Conservation (phyloP, 35 echinoderm and acorn worm genomes). For the Diadema setosum region DNA sequence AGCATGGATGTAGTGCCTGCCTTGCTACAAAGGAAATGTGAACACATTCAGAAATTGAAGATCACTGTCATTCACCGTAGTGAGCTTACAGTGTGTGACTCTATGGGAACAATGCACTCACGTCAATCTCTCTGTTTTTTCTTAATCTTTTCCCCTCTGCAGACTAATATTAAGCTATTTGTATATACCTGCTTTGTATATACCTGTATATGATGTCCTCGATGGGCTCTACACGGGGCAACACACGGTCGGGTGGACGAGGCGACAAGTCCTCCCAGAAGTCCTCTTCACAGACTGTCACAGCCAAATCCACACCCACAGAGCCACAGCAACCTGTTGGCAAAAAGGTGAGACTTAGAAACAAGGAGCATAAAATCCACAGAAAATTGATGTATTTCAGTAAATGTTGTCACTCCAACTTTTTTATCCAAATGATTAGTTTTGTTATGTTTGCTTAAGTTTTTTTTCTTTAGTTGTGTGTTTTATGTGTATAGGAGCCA, state of each 20-base stretch:
- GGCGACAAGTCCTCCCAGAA: slow-evolving; percentile 45
- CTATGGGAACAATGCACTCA: background rate
- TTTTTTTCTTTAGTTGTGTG: no score
- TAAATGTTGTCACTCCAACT: no score
- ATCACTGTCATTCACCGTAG: no score
- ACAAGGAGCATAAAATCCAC: no score
- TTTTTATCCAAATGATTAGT: no score
- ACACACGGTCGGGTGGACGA: slow-evolving; percentile 37
- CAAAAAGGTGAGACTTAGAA: slow-evolving; percentile 64
- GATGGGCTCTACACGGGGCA: slow-evolving; percentile 63
- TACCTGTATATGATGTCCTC: slow-evolving; percentile 76
- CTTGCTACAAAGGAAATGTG: no score
- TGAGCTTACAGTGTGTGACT: no score
- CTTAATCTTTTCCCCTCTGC: background rate
- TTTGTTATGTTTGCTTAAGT: no score
- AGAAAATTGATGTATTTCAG: no score
- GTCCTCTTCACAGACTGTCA: slow-evolving; percentile 34
- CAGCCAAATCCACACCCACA: slow-evolving; percentile 2
- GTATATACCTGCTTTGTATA: slow-evolving; percentile 81
- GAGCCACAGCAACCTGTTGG: slow-evolving; percentile 20
- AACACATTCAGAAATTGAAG: no score
- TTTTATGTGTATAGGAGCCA: no score
- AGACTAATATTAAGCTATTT: slow-evolving; percentile 28
- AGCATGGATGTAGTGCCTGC: no score
- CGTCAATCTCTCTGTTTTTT: background rate